Evolutionary conservation across 2,797 vertebrate genomes (phyloP).

Genomic region (Catostomus latipinnis): DNA sequence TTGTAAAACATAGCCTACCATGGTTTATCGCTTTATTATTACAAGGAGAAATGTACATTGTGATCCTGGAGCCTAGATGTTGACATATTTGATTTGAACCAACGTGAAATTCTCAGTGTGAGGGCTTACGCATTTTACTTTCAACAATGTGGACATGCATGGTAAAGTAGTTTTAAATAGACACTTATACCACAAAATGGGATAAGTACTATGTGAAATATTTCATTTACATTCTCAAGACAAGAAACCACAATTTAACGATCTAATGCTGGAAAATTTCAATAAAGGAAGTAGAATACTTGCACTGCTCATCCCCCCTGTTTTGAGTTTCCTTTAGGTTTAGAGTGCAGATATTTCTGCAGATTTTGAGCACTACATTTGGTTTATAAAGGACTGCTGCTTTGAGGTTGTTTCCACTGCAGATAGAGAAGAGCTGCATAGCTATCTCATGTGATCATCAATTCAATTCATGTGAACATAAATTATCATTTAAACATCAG

Average conservation of each 20-base stretch:
- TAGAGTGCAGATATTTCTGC: constrained; percentile 2
- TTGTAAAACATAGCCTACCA: too few relatives aligned
- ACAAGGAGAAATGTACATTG: background rate
- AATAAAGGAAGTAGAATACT: background rate
- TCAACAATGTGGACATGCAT: background rate
- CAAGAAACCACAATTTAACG: background rate
- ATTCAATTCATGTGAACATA: too few relatives aligned
- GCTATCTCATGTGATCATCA: background rate
- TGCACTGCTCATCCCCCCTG: background rate
- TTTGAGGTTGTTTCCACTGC: constrained; percentile 16
- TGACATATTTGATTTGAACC: background rate
- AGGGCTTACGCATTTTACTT: background rate
- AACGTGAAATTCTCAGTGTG: background rate
- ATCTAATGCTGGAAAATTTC: background rate
- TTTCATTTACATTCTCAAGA: too few relatives aligned
- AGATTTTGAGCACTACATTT: constrained; percentile 9
- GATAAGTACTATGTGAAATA: too few relatives aligned
- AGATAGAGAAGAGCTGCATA: constrained; percentile 3
- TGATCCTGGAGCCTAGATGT: background rate
- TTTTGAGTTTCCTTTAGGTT: background rate
- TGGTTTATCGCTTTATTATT: background rate
- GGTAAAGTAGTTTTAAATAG: too few relatives aligned
- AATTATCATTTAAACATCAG: background rate
- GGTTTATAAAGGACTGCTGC: background rate
- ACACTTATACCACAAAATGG: too few relatives aligned